Evolutionary conservation across 64 coral and sea anemone genomes (phyloP).

Genomic region (Orbicella faveolata): DNA sequence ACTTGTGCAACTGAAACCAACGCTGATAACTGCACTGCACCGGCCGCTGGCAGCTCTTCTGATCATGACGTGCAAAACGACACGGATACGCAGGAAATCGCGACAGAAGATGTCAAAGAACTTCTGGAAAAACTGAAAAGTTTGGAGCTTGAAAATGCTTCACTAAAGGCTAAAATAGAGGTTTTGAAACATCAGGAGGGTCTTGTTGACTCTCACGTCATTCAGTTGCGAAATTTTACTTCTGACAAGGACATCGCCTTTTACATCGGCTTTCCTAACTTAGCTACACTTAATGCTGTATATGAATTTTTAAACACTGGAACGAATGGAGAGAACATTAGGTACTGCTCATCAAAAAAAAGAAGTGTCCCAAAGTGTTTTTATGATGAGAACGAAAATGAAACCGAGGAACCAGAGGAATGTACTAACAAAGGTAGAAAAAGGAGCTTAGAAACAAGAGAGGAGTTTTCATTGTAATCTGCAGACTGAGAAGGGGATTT

Average conservation of each 20-base stretch:
- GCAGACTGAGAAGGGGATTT: conserved; percentile 56
- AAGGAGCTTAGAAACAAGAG: neutral
- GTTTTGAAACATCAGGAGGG: too few species aligned
- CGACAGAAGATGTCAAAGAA: too few species aligned
- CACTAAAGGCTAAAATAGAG: too few species aligned
- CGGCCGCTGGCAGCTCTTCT: too few species aligned
- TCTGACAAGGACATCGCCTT: conserved; percentile 28
- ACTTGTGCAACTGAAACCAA: too few species aligned
- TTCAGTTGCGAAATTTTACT: conserved; percentile 14
- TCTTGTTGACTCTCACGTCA: too few species aligned
- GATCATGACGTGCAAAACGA: too few species aligned
- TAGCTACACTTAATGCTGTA: conserved; percentile 38
- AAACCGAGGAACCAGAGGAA: neutral
- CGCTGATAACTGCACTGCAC: too few species aligned
- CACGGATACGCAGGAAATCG: too few species aligned
- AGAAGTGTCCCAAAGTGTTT: conserved; percentile 19
- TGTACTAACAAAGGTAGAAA: conserved; percentile 25
- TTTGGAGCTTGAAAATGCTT: too few species aligned
- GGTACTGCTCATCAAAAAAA: conserved; percentile 56
- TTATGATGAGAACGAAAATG: conserved; percentile 12
- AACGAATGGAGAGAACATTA: conserved; percentile 57
- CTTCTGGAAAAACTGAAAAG: too few species aligned
- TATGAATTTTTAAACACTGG: conserved; percentile 65
- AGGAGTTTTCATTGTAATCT: conserved; percentile 71
- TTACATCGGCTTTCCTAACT: conserved; percentile 55